Base-by-base conservation (phyloP, 2,888 invertebrate species). In the Erannis defoliaria region DNA sequence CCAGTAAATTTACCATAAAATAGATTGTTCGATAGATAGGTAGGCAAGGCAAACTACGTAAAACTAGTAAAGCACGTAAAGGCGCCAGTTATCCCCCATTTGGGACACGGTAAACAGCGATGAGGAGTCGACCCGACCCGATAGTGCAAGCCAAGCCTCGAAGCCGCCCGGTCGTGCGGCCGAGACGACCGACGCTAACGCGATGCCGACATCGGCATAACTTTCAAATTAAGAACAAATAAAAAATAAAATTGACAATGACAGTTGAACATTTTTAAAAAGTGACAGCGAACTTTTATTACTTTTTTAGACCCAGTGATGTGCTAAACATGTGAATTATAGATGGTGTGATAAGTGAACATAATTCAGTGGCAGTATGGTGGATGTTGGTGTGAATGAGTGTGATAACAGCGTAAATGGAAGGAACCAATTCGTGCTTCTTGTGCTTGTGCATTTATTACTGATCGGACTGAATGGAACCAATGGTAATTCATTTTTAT, bases 381-480 rank as follows among this genome's bases (percentile, higher is more conserved):
- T 93, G 89, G 86, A 89, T 91, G 88, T 84, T 84, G 88, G 91
- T 92, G 90, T 86, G 86, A 91, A 89, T 86, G 88, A 90, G 86
- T 90, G 90, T 85, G 86, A 90, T 88, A 88, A 88, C 86, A 89
- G 86, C 85, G 80, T 88, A 83, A 88, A 89, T 87, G 92, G 92
- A 80, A 90, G 85, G 87, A 91, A 88, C 87, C 92, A 90, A 90
- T 91, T 93, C 85, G 88, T 92, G 83, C 89, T 85, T 85, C 85
- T 93, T 72, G 87, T 92, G 81, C 86, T 93, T 81, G 92, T 92
- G 86, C 93, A 92, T 89, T 87, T 93, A 76, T 85, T 93, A 74
- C 87, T 93, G 75, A 90, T 93, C 85, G 90, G 92, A 88, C 88
- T 93, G 80, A 90, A 93, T 81, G 92, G 92, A 74, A 93, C 92